Percentiles rank a stretch among this genome's conserved stretches.
These are phyloP conservation scores for Stigmatopora argus DNA, from an alignment of 2,113 vertebrate genomes.

Conservation along the genomic window DNA sequence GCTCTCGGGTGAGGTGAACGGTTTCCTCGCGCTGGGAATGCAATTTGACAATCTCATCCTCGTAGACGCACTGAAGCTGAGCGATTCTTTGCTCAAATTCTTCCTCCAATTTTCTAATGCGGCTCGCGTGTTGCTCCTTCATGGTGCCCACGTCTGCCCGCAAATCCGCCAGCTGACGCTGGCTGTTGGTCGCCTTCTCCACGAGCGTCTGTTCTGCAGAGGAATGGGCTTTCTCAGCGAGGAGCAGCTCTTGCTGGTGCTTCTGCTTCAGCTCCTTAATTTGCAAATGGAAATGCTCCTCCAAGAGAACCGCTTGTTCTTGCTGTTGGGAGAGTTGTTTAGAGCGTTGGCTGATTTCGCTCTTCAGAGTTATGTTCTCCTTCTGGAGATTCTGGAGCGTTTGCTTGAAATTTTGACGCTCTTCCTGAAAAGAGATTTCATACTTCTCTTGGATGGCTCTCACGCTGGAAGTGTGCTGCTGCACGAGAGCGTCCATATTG, in stretches of 20 bases:
- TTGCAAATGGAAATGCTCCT: constrained; percentile 68
- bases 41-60: constrained; percentile 77
- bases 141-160: constrained; percentile 74
- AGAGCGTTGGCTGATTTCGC: constrained; percentile 71
- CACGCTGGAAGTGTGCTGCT: constrained; percentile 73
- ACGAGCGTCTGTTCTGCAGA: constrained; percentile 73
- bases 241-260: constrained; percentile 74
- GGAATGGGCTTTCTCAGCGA: constrained; percentile 66
- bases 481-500: constrained; percentile 71
- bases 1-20: constrained; percentile 69
- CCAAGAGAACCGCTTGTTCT: constrained; percentile 68
- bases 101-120: constrained; percentile 79
- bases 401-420: constrained; percentile 74
- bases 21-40: constrained; percentile 76
- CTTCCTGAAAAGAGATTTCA: constrained; percentile 75
- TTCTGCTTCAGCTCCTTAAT: constrained; percentile 69
- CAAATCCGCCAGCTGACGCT: constrained; percentile 72
- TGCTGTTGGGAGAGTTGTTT: constrained; percentile 68
- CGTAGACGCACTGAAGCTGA: constrained; percentile 78
- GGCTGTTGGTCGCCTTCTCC: constrained; percentile 68
- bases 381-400: constrained; percentile 70
- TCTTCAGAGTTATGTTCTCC: constrained; percentile 78
- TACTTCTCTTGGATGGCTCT: constrained; percentile 76
- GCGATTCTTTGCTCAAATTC: constrained; percentile 79
- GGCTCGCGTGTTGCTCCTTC: constrained; percentile 74